Evolutionary conservation across 2,888 invertebrate species (phyloP).

Genomic region (Rapana venosa): DNA sequence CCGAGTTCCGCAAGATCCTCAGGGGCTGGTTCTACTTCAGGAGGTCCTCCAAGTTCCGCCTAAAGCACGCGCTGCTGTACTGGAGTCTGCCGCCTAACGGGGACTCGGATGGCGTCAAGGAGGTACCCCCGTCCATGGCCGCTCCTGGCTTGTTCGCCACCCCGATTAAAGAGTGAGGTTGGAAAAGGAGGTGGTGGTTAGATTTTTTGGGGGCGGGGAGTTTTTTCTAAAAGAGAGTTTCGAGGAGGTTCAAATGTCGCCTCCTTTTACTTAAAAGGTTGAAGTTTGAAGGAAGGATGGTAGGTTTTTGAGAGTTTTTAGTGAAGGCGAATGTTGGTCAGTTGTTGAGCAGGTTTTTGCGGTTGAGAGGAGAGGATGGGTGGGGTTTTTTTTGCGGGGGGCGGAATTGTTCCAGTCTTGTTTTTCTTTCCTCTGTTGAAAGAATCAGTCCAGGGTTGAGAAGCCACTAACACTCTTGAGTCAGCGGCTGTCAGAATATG

Average conservation of each 20-base stretch:
- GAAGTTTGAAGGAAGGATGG: background rate
- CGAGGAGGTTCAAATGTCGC: background rate
- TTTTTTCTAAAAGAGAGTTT: background rate
- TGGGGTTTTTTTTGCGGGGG: too few species aligned
- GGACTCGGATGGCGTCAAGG: slow-evolving; percentile 45
- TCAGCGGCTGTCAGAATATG: too few species aligned
- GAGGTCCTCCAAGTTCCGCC: slow-evolving; percentile 50
- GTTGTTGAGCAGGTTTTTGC: background rate
- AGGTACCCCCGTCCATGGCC: background rate
- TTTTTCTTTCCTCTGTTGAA: too few species aligned
- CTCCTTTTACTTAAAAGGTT: background rate
- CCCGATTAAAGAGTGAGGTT: slow-evolving; percentile 35
- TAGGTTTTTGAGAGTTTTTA: background rate
- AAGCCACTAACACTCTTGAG: too few species aligned
- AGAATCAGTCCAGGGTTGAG: too few species aligned
- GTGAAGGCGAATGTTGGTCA: background rate
- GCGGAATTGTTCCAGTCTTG: too few species aligned
- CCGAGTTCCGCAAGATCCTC: slow-evolving; percentile 65
- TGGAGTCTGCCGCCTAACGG: slow-evolving; percentile 46
- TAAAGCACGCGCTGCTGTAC: slow-evolving; percentile 57
- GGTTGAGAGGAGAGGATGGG: too few species aligned
- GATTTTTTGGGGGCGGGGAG: background rate
- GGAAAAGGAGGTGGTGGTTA: too few species aligned
- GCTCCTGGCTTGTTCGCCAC: background rate
- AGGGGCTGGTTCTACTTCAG: slow-evolving; percentile 55